Conservation (phyloP, 2,888 invertebrate species). For the Andrena camellia region DNA sequence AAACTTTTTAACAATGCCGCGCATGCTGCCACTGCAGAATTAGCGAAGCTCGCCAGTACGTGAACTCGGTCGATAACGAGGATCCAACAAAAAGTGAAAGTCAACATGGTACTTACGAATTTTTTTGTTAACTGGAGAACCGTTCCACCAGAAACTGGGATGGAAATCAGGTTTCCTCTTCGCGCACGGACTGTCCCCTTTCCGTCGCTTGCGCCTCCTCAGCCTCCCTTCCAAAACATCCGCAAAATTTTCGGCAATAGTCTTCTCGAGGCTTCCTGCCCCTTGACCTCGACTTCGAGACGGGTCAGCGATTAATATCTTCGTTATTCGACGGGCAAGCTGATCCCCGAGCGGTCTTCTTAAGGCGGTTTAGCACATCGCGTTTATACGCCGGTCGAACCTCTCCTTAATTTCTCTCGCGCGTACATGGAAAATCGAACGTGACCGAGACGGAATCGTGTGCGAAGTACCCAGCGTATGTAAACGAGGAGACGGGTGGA, state of each 20-base stretch:
- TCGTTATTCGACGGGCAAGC: neutral
- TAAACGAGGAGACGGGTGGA: constrained; percentile 12
- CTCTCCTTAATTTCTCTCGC: constrained; percentile 3
- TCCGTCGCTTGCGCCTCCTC: neutral
- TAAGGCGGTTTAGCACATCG: constrained; percentile 13
- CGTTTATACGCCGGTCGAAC: neutral
- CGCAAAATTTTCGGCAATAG: constrained; percentile 6
- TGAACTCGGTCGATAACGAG: neutral
- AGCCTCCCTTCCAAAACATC: constrained; percentile 1
- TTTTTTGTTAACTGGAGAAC: constrained; percentile 20
- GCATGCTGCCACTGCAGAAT: neutral
- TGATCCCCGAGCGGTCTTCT: neutral
- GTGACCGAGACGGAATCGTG: neutral
- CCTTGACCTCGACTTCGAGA: neutral
- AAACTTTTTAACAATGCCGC: neutral
- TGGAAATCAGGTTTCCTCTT: constrained; percentile 6
- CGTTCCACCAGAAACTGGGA: constrained; percentile 8
- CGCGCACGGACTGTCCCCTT: neutral
- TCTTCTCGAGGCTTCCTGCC: constrained; percentile 1
- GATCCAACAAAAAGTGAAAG: neutral
- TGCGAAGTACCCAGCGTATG: neutral
- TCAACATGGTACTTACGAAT: constrained; percentile 32
- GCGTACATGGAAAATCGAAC: neutral
- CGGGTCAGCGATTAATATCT: constrained; percentile 2
- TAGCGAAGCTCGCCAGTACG: neutral